Evolutionary conservation across 1,140 invertebrate genomes (phyloP), one percentile per base, ranked within the genome.

Genomic region (Adelges cooleyi): DNA sequence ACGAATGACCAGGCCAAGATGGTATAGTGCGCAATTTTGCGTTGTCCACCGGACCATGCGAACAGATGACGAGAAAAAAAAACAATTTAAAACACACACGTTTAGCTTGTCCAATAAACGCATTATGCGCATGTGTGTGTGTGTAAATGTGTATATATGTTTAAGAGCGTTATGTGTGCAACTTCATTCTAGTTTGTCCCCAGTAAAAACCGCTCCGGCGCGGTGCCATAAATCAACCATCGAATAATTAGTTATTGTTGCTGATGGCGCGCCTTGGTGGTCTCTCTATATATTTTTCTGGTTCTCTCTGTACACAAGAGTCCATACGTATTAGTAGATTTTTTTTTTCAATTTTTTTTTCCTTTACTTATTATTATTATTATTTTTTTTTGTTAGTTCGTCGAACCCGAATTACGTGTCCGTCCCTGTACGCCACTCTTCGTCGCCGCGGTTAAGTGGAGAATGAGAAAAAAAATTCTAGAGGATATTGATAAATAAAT

Each of bases 191-290:
- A 59, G 54, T 59, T 59, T 59, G 54, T 59, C 54, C 22, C 54
- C 38, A 42, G 54, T 42, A 46, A 62, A 59, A 62, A 46, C 25
- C 38, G 44, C 56, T 62, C 42, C 42, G 25, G 40, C 44, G 56
- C 42, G 17, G 56, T 62, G 56, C 46, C 56, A 62, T 62, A 62
- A 62, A 62, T 62, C 56, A 62, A 62, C 56, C 40, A 48, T 62
- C 40, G 56, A 62, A 62, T 62, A 62, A 62, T 62, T 62, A 48
- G 42, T 62, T 46, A 62, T 62, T 62, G 56, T 62, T 62, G 56
- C 56, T 62, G 38, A 59, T 59, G 54, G 54, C 54, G 54, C 38
- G 54, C 38, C 36, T 59, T 59, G 54, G 40, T 59, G 54, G 40
- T 44, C 54, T 59, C 38, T 56, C 22, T 44, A 33, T 56, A 11